Evolutionary conservation across 2,797 vertebrate genomes (phyloP).

Genomic region (Gallinago nigripennis): DNA sequence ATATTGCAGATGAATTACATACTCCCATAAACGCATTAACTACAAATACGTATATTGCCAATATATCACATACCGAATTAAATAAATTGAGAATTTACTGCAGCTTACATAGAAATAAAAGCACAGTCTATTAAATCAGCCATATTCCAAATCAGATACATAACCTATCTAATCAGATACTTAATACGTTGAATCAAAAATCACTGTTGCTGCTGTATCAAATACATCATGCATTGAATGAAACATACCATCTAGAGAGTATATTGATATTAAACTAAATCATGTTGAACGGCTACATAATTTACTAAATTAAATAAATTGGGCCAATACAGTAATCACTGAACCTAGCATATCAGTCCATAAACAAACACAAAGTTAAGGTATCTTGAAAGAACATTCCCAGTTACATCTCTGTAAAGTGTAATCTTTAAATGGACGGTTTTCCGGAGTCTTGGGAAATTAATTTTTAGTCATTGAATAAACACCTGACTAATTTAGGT

Average conservation of each 20-base stretch:
- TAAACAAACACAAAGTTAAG: conserved; percentile 3
- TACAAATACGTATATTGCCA: background rate
- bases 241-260: background rate
- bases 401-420: background rate
- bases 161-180: conserved; percentile 24
- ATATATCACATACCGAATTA: conserved; percentile 19
- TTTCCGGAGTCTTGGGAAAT: background rate
- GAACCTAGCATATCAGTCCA: background rate
- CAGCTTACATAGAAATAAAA: conserved; percentile 22
- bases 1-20: conserved; percentile 20
- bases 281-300: background rate
- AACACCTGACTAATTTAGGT: background rate
- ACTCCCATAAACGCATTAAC: conserved; percentile 12
- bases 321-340: background rate
- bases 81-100: conserved; percentile 33
- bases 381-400: background rate
- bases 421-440: background rate
- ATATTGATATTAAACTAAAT: conserved; percentile 27
- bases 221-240: background rate
- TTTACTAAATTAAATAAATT: conserved; percentile 40
- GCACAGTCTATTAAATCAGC: conserved; percentile 14
- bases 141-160: background rate
- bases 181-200: conserved; percentile 52
- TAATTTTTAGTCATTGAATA: background rate
- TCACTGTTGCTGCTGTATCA: background rate